Evolutionary conservation across 2,888 invertebrate genomes (phyloP).

Genomic region (Andrena minutula): DNA sequence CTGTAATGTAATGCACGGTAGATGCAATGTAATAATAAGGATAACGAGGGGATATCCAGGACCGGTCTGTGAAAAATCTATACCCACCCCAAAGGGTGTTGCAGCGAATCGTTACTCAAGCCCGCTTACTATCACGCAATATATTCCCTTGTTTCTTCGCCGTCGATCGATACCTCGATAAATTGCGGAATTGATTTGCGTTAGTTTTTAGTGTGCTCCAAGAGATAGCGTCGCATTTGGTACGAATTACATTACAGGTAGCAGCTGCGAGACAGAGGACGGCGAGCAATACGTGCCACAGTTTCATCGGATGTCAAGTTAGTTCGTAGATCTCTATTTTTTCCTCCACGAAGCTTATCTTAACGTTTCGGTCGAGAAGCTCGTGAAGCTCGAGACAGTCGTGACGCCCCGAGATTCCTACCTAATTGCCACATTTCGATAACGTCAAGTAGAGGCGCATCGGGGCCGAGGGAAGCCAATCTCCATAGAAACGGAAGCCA

Average conservation of each 20-base stretch:
- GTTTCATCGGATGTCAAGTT: constrained; percentile 79
- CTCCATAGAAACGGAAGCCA: constrained; percentile 68
- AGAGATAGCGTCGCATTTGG: not conserved
- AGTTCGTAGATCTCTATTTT: constrained; percentile 46
- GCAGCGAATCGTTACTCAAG: constrained; percentile 5
- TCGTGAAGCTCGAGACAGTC: too few relatives aligned
- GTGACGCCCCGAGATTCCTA: not conserved
- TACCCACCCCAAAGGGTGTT: not conserved
- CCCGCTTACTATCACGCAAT: too few relatives aligned
- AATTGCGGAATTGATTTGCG: not conserved
- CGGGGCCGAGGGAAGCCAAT: constrained; percentile 68
- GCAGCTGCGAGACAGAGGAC: constrained; percentile 86
- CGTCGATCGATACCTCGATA: not conserved
- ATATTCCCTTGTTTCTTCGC: too few relatives aligned
- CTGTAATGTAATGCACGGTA: constrained; percentile 73
- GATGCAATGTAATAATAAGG: constrained; percentile 70
- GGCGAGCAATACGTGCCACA: constrained; percentile 86
- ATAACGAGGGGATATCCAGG: constrained; percentile 51
- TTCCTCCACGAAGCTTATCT: too few relatives aligned
- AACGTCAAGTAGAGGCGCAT: constrained; percentile 18
- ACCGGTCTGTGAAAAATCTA: constrained; percentile 4
- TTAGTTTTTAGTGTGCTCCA: not conserved
- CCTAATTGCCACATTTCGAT: constrained; percentile 24
- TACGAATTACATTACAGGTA: constrained; percentile 82
- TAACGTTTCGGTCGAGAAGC: too few relatives aligned